Evolutionary conservation across 2,797 vertebrate genomes (phyloP).

Genomic region (Hapalemur alaotrensis): DNA sequence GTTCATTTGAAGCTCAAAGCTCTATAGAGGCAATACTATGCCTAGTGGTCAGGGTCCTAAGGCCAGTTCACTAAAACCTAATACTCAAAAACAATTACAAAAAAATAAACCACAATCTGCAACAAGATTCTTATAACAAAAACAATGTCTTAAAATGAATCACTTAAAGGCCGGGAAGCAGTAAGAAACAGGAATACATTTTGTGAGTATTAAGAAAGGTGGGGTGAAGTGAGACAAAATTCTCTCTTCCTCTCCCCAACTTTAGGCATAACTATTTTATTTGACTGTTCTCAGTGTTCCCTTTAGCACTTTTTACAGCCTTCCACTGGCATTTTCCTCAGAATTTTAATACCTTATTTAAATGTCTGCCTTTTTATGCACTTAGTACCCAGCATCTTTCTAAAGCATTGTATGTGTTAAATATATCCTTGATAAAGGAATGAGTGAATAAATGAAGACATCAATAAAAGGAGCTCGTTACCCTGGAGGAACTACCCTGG

Average conservation of each 20-base stretch:
- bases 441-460: neutral
- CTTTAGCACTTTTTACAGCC: neutral
- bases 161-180: neutral
- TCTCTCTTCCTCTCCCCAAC: neutral
- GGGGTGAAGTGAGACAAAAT: neutral
- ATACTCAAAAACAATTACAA: neutral
- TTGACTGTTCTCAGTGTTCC: neutral
- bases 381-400: neutral
- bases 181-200: neutral
- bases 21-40: neutral
- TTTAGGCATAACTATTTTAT: neutral
- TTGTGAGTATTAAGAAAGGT: neutral
- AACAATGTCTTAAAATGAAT: neutral
- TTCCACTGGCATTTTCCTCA: constrained; percentile 24
- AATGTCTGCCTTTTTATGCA: neutral
- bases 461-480: neutral
- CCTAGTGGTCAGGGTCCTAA: neutral
- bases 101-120: neutral
- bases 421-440: neutral
- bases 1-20: neutral
- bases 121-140: neutral
- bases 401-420: neutral
- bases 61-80: neutral
- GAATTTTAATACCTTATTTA: constrained; percentile 37
- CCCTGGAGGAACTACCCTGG: neutral